Percentiles rank a stretch among this genome's conserved stretches.
These are phyloP conservation scores for Hoplostethus atlanticus DNA, from an alignment of 2,797 vertebrate species.

Conservation along the genomic window DNA sequence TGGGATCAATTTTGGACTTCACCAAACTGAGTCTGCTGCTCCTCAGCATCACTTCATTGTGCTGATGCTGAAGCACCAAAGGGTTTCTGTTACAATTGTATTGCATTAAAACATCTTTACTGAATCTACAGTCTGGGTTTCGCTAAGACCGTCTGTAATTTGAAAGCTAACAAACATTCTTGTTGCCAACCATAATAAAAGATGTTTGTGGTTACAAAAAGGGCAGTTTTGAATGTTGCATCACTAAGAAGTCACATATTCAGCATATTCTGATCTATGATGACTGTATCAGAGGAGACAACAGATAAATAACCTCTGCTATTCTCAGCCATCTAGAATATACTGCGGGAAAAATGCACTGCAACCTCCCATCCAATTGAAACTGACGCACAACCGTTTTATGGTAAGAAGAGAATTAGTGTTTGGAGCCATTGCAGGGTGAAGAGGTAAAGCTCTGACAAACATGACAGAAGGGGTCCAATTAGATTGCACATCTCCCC, in stretches of 20 bases:
- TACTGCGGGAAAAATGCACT: slow-evolving; percentile 2
- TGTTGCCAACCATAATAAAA: slow-evolving; percentile 73
- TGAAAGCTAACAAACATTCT: slow-evolving; percentile 71
- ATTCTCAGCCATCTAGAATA: slow-evolving; percentile 10
- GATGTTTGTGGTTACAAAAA: slow-evolving; percentile 63
- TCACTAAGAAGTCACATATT: slow-evolving; percentile 51
- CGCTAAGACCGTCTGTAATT: slow-evolving; percentile 47
- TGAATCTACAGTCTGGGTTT: slow-evolving; percentile 61
- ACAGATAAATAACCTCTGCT: slow-evolving; percentile 32
- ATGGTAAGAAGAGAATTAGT: slow-evolving; percentile 40
- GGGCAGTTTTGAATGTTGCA: slow-evolving; percentile 35
- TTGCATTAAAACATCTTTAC: slow-evolving; percentile 70
- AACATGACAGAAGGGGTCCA: slow-evolving; percentile 55
- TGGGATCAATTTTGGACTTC: slow-evolving; percentile 69
- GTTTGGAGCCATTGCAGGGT: slow-evolving; percentile 60
- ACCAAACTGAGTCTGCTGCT: slow-evolving; percentile 51
- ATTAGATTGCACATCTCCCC: slow-evolving; percentile 58
- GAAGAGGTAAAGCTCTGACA: slow-evolving; percentile 53
- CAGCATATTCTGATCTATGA: slow-evolving; percentile 51
- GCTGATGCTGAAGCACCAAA: slow-evolving; percentile 40
- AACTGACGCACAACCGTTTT: slow-evolving; percentile 29
- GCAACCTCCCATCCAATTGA: slow-evolving; percentile 23
- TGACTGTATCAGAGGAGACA: slow-evolving; percentile 37
- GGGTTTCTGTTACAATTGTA: slow-evolving; percentile 69
- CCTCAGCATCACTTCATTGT: slow-evolving; percentile 53